phyloP scores from a whole-genome alignment of 2,113 vertebrate species.

The Microtus pennsylvanicus region DNA sequence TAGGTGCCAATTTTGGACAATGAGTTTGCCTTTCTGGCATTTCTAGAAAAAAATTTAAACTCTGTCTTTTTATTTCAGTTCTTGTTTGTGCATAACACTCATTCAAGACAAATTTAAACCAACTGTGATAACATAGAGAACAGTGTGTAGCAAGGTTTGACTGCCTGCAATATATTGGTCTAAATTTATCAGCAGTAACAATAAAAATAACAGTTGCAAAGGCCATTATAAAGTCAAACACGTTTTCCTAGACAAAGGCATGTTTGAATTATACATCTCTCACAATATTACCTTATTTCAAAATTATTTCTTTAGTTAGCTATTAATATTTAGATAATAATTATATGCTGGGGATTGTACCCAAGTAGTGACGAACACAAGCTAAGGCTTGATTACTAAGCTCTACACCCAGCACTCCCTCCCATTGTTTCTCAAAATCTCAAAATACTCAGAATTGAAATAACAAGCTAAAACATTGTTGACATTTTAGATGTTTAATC shows the following conservation, averaged over 20 bases:
- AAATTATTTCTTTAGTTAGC: not conserved
- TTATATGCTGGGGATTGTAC: not conserved
- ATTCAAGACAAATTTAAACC: slow-evolving; percentile 60
- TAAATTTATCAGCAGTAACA: not conserved
- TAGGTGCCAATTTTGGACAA: slow-evolving; percentile 52
- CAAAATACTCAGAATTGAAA: not conserved
- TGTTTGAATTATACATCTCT: not conserved
- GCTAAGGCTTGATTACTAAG: not conserved
- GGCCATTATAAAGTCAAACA: not conserved
- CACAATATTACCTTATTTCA: not conserved
- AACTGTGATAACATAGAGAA: slow-evolving; percentile 54
- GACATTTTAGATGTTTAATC: not conserved
- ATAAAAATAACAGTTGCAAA: slow-evolving; percentile 11
- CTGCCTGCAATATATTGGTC: slow-evolving; percentile 38
- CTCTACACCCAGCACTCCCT: not conserved
- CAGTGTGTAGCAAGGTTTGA: slow-evolving; percentile 24
- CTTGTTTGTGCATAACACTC: slow-evolving; percentile 49
- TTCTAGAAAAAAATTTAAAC: slow-evolving; percentile 48
- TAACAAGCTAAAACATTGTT: not conserved
- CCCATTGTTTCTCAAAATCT: not conserved
- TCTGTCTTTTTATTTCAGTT: slow-evolving; percentile 62
- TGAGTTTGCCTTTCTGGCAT: slow-evolving; percentile 61
- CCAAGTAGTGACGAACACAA: not conserved
- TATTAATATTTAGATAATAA: not conserved
- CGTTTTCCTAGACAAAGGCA: not conserved